These are phyloP conservation scores for Drosophila gaucha DNA, from an alignment of 2,888 invertebrate species.

Conservation along the genomic window DNA sequence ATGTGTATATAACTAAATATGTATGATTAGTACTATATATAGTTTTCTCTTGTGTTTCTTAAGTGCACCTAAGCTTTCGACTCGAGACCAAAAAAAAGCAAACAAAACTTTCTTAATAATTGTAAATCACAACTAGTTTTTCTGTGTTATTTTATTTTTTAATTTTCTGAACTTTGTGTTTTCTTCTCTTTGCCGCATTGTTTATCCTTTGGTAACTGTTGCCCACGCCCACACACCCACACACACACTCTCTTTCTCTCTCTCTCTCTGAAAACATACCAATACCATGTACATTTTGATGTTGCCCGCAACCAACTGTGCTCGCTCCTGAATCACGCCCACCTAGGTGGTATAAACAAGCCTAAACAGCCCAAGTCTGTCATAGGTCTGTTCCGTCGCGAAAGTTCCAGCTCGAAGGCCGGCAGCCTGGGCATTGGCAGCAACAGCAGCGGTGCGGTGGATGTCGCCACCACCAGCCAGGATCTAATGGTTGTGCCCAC, in stretches of 20 bases:
- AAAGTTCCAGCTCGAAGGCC: slow-evolving; percentile 89
- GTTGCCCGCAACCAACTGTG: slow-evolving; percentile 36
- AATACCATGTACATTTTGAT: slow-evolving; percentile 25
- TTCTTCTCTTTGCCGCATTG: slow-evolving; percentile 72
- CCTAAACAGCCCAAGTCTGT: slow-evolving; percentile 94
- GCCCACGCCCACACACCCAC: slow-evolving; percentile 38
- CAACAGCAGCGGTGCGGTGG: slow-evolving; percentile 85
- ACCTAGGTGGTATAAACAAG: slow-evolving; percentile 92
- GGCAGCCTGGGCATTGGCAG: slow-evolving; percentile 86
- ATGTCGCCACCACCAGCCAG: slow-evolving; percentile 85
- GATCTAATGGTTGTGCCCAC: slow-evolving; percentile 84
- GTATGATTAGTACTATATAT: slow-evolving; percentile 15
- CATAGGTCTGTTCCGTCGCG: slow-evolving; percentile 94
- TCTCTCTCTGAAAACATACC: slow-evolving; percentile 15
- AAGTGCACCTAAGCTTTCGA: slow-evolving; percentile 36
- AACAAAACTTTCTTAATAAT: slow-evolving; percentile 15
- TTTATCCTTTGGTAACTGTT: slow-evolving; percentile 73
- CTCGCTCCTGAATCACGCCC: slow-evolving; percentile 12
- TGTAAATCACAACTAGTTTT: slow-evolving; percentile 42
- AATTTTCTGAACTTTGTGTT: slow-evolving; percentile 65
- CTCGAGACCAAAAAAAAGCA: slow-evolving; percentile 3
- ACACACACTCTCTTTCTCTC: slow-evolving; percentile 3
- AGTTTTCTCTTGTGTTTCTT: slow-evolving; percentile 42
- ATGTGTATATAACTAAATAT: slow-evolving; percentile 34
- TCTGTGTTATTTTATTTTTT: slow-evolving; percentile 55